These are phyloP conservation scores for Stegostoma tigrinum DNA, from an alignment of 2,113 vertebrate species.

Conservation along the genomic window DNA sequence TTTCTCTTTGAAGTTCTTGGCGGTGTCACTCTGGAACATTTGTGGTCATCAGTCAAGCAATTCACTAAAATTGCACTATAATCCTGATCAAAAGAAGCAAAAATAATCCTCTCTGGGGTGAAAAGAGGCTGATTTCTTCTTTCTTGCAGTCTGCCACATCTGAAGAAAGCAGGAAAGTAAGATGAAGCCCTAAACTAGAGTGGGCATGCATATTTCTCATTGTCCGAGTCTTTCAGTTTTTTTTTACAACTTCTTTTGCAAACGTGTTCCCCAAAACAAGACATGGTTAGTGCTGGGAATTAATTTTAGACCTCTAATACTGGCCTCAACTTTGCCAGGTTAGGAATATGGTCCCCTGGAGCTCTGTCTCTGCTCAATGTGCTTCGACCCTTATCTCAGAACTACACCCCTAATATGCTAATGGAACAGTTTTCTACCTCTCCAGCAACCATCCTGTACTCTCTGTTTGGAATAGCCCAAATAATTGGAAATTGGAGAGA, in stretches of 20 bases:
- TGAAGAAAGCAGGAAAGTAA: background rate
- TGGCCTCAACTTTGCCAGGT: background rate
- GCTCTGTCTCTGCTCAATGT: background rate
- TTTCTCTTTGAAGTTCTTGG: background rate
- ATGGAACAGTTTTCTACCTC: background rate
- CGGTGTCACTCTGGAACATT: background rate
- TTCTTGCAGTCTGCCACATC: background rate
- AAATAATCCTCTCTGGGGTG: background rate
- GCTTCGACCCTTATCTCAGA: background rate
- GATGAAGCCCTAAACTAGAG: background rate
- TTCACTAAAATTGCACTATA: background rate
- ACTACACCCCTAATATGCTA: too few species aligned
- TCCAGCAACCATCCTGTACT: background rate
- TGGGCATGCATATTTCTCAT: background rate
- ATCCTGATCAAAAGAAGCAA: background rate
- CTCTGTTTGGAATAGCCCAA: background rate
- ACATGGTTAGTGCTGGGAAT: background rate
- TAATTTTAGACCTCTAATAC: background rate
- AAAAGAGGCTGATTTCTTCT: background rate
- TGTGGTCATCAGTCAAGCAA: background rate
- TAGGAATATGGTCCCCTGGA: background rate
- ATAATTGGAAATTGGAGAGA: background rate
- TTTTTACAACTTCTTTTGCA: background rate
- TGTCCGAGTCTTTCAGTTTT: background rate
- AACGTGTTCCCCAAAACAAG: background rate